Base-by-base conservation (phyloP, 2,888 invertebrate species). In the Creontiades dilutus region DNA sequence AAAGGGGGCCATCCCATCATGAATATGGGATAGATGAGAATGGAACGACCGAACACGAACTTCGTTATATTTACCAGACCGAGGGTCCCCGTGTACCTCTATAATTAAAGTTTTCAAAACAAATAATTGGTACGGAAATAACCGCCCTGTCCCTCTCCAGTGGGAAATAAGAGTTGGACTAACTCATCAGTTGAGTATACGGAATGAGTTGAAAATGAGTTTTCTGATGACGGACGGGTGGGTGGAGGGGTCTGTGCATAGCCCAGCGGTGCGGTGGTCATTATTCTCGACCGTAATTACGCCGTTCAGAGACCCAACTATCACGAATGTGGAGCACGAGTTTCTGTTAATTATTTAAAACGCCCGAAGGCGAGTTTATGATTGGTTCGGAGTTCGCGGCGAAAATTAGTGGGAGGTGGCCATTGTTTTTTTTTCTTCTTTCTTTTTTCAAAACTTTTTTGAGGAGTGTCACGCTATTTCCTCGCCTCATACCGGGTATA, bases 131-230 rank as follows among this genome's bases (percentile, higher is more conserved):
- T 19, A 23, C 48, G 82, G 48, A 52, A 82, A 82, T 82, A 82
- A 82, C n/a, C 19, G 80, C 46, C 48, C 37, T 23, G 19, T n/a
- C 23, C 46, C 27, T 9, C 48, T 46, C 28, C 28, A 27, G 76
- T 37, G 46, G 80, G 80, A 80, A 48, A 80, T 80, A 80, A 46
- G 48, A 68, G 68, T 68, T 68, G 68, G 23, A 68, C 68, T 23
- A 68, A 68, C 68, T 68, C 68, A 68, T 68, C 68, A 68, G 68
- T 68, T 27, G 68, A 23, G 68, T 68, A 68, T 82, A 82, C 19
- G 82, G 82, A 48, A 82, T 82, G 82, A 82, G 82, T 82, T 82
- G 82, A 48, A 52, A 82, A 82, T 82, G 47, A 82, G 52, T 82
- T 82, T 82, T 48, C 52, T 23, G 48, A 52, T 13, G 82, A 14